Base-by-base conservation (phyloP, 2,888 invertebrate species). In the Cyaniris semiargus region DNA sequence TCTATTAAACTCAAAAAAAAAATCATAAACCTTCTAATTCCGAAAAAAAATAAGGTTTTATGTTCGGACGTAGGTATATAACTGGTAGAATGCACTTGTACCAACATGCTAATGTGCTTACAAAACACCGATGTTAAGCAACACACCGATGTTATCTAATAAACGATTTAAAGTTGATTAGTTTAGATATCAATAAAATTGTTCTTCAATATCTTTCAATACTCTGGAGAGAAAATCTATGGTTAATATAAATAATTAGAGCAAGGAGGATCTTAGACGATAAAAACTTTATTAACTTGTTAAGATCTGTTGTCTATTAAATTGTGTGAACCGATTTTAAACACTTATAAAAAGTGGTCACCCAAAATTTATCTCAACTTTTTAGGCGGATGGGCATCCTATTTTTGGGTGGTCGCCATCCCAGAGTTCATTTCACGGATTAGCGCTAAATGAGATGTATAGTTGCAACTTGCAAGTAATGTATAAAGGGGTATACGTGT, bases 391-490 rank as follows among this genome's bases (percentile, higher is more conserved):
- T 82, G 82, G 77, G 71, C 83, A 27, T 58, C 83, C 85, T 87
- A 87, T 82, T 85, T 85, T 88, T 89, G 92, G 92, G 93, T 92
- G 93, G 93, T 93, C 91, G 88, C 82, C 76, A 79, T 80, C 83
- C 83, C 82, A 80, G 82, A 81, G 83, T 85, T 92, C 86, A 93
- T 93, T 93, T 92, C 92, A 93, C 89, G 93, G 86, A 76, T 87
- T 85, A 90, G 90, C 90, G 77, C 81, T 7, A 66, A 66, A 66
- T 66, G 27, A 66, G 66, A 66, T 23, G 23, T 60, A 60, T 66
- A 66, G 23, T 60, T 23, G 66, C 66, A 66, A 66, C 13, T 60
- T 23, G 66, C 66, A 66, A 66, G 66, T 66, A 58, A 58, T n/a
- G n/a, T 8, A 21, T 58, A 66, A 66, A 66, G 66, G 66, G 66